A percentile compares a stretch with the other conserved stretches of the same genome.
Evolutionary conservation across 2,888 invertebrate species (phyloP).

Genomic region (Amphipyra tragopoginis): DNA sequence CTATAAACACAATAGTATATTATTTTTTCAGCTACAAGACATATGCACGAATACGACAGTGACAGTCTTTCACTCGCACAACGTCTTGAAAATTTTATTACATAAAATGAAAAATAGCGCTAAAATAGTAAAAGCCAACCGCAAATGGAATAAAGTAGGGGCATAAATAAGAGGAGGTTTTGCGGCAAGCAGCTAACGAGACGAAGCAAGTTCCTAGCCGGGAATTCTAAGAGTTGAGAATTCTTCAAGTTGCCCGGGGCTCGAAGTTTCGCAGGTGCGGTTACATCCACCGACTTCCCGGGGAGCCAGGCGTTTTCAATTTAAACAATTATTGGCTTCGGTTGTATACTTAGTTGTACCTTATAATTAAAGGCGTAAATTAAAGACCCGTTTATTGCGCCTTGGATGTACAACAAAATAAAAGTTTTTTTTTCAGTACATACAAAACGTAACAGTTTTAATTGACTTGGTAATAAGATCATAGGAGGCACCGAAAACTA

Average conservation of each 20-base stretch:
- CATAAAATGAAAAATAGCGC: conserved; percentile 42
- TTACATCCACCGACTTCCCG: conserved; percentile 65
- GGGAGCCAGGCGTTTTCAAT: conserved; percentile 70
- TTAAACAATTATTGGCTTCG: conserved; percentile 71
- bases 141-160: conserved; percentile 84
- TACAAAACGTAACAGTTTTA: not conserved
- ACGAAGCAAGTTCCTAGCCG: conserved; percentile 78
- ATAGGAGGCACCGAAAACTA: not conserved
- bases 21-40: not conserved
- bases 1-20: not conserved
- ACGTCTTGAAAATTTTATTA: conserved; percentile 41
- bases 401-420: conserved; percentile 9
- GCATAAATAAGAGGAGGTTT: conserved; percentile 86
- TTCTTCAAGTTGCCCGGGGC: conserved; percentile 68
- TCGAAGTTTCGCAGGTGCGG: conserved; percentile 78
- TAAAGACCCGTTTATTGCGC: conserved; percentile 27
- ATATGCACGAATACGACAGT: conserved; percentile 19
- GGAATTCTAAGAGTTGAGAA: conserved; percentile 79
- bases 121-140: conserved; percentile 60
- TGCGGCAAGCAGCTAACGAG: conserved; percentile 85
- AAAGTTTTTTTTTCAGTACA: not conserved
- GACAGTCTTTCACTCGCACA: conserved; percentile 31
- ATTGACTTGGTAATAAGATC: conserved; percentile 9
- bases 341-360: conserved; percentile 38
- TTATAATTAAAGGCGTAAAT: conserved; percentile 44